Evolutionary conservation across 2,888 invertebrate genomes (phyloP), one percentile per base, ranked within the genome.

Genomic region (Hypolimnas misippus): DNA sequence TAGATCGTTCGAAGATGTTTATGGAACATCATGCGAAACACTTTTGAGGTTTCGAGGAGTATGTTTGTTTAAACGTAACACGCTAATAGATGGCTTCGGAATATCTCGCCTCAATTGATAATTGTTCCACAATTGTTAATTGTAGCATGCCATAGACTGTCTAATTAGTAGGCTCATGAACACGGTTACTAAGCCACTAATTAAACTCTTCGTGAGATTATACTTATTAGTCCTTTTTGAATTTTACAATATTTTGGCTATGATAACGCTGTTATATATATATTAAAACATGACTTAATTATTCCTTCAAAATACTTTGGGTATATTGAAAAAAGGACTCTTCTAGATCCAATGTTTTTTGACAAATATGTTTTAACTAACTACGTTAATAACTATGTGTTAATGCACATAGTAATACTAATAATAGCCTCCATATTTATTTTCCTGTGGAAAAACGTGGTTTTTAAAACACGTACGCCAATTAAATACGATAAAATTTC

Each of bases 121-220:
- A 90, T 89, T 89, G 85, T 79, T 87, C 78, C 68, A 76, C 72
- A 77, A 79, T 77, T 78, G 87, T 81, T 89, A 88, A 89, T 89
- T 89, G 78, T 55, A 56, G 40, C 74, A 69, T 72, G 73, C 75
- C 25, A 70, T 71, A 69, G 65, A 70, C 76, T 72, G 70, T 76
- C 76, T 79, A 79, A 84, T 83, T 83, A 70, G 70, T 77, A 73
- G 21, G 62, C 53, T 62, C 54, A 46, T 59, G 38, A 73, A 70
- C 67, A 71, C 62, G 70, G 69, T 72, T 58, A 61, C 50, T 49
- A 64, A 58, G 35, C 42, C 40, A 59, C 44, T 59, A 44, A 6
- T 53, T 25, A 33, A 25, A 25, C 44, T 53, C 25, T 10, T 16
- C 12, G 4, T 35, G 6, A 3, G 12, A 8, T n/a, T 49, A 25